These are phyloP conservation scores for Xiphophorus hellerii DNA, from an alignment of 2,113 vertebrate genomes.

Conservation along the genomic window DNA sequence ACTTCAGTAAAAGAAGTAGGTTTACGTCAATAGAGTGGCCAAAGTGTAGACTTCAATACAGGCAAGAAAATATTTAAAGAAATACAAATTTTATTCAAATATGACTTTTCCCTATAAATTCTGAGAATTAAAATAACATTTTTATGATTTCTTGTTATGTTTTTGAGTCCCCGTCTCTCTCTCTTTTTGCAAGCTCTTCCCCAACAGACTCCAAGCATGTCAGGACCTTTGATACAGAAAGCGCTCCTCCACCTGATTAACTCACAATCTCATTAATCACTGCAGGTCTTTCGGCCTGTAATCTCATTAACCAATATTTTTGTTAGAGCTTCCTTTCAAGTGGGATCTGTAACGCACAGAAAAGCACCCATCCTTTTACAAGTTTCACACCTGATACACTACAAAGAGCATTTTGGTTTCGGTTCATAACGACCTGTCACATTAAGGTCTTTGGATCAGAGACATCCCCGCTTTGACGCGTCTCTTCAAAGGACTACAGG, in stretches of 20 bases:
- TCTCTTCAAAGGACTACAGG: constrained; percentile 62
- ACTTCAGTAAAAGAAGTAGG: too few species aligned
- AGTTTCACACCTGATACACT: constrained; percentile 59
- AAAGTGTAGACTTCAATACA: too few species aligned
- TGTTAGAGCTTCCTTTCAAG: constrained; percentile 63
- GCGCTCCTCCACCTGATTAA: constrained; percentile 52
- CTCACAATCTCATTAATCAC: constrained; percentile 74
- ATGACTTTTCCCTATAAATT: too few species aligned
- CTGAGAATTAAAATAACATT: too few species aligned
- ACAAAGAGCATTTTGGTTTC: constrained; percentile 54
- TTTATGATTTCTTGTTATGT: too few species aligned
- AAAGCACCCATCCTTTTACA: constrained; percentile 25
- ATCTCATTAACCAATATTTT: constrained; percentile 72
- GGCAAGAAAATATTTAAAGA: too few species aligned
- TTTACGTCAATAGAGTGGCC: too few species aligned
- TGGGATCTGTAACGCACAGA: constrained; percentile 46
- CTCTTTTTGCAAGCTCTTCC: too few species aligned
- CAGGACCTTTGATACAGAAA: not conserved
- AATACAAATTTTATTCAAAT: too few species aligned
- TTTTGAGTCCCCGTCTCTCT: too few species aligned
- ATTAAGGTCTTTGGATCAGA: constrained; percentile 44
- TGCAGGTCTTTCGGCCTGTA: constrained; percentile 32
- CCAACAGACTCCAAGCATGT: not conserved
- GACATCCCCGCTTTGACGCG: constrained; percentile 35
- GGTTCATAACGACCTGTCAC: constrained; percentile 63